phyloP scores from a whole-genome alignment of 23 tunicate genomes.

The Oikopleura dioica region DNA sequence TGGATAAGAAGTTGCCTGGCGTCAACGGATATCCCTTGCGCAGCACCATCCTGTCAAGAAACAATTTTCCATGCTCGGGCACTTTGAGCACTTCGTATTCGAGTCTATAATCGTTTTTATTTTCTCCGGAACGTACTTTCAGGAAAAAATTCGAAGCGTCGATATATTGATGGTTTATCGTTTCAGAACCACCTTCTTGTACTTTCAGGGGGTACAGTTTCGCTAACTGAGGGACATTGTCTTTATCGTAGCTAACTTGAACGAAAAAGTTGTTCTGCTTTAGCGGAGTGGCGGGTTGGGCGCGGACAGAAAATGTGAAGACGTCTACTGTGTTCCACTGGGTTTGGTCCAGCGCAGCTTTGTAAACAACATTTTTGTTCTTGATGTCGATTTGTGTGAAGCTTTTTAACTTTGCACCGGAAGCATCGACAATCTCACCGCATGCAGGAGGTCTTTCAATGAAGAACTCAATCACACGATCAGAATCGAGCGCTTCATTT shows the following conservation, averaged over 20 bases:
- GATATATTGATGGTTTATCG: background rate
- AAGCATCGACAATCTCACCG: background rate
- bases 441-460: background rate
- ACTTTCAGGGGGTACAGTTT: background rate
- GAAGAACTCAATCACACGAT: background rate
- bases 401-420: background rate
- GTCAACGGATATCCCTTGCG: background rate
- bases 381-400: background rate
- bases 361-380: background rate
- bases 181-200: background rate
- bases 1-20: background rate
- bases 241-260: background rate
- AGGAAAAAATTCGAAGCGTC: slow-evolving; percentile 2
- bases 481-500: background rate
- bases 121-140: background rate
- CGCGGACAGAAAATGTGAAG: background rate
- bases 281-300: background rate
- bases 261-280: background rate
- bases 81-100: background rate
- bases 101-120: background rate
- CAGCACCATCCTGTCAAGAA: background rate
- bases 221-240: background rate
- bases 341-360: background rate
- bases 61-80: background rate
- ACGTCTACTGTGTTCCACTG: background rate